phyloP scores from a whole-genome alignment of 2,113 vertebrate species.

The Phyllopteryx taeniolatus region DNA sequence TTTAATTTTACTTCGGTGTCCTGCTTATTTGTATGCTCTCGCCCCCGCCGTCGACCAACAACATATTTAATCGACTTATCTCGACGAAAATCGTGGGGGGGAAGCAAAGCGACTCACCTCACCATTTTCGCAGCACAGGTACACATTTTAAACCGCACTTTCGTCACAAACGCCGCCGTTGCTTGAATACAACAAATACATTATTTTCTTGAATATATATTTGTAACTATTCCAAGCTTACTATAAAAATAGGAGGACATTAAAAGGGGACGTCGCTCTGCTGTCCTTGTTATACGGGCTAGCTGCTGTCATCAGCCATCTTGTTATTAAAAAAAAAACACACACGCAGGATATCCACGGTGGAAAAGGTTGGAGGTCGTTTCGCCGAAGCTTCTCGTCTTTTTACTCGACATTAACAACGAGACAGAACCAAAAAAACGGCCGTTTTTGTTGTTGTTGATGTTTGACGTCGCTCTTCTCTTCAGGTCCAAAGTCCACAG shows the following conservation, averaged over 20 bases:
- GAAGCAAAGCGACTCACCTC: constrained; percentile 52
- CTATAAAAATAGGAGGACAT: constrained; percentile 55
- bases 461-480: not conserved
- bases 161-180: constrained; percentile 6
- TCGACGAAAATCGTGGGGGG: constrained; percentile 46
- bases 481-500: constrained; percentile 28
- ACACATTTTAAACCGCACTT: constrained; percentile 33
- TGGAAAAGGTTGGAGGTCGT: constrained; percentile 27
- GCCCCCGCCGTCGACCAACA: constrained; percentile 48
- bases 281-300: constrained; percentile 66
- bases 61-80: constrained; percentile 57
- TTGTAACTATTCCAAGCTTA: not conserved
- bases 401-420: not conserved
- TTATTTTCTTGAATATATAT: not conserved
- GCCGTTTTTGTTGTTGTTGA: constrained; percentile 12
- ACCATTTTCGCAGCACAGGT: constrained; percentile 58
- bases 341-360: constrained; percentile 49
- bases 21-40: constrained; percentile 13
- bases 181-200: not conserved
- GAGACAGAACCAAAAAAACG: constrained; percentile 2
- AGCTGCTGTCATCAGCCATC: constrained; percentile 81
- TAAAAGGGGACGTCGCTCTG: constrained; percentile 72
- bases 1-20: constrained; percentile 13
- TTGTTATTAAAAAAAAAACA: constrained; percentile 44
- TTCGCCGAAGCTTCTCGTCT: constrained; percentile 36